Conservation (phyloP, 2,113 vertebrate genomes). For the Cathartes aura region DNA sequence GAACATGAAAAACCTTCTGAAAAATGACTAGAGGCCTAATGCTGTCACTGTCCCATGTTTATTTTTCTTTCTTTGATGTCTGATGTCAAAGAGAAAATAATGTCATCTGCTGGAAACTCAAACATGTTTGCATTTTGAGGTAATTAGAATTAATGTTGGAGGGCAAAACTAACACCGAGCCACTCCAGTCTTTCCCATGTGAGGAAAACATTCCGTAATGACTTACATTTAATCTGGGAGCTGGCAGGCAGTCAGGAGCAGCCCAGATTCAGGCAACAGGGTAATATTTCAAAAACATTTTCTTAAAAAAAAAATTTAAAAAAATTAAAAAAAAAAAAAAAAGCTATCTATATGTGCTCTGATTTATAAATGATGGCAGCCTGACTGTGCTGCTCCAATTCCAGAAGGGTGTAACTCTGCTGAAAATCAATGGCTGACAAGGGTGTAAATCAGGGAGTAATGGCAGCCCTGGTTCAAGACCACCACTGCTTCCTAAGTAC, state of each 20-base stretch:
- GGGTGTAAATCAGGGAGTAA: conserved; percentile 43
- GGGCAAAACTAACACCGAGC: conserved; percentile 73
- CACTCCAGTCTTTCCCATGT: conserved; percentile 72
- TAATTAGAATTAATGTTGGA: conserved; percentile 84
- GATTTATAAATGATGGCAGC: not conserved
- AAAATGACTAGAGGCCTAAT: conserved; percentile 79
- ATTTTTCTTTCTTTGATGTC: conserved; percentile 83
- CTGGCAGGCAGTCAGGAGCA: conserved; percentile 70
- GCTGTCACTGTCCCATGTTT: conserved; percentile 77
- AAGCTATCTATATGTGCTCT: not conserved
- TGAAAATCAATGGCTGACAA: conserved; percentile 19
- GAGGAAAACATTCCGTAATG: conserved; percentile 77
- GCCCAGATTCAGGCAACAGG: conserved; percentile 58
- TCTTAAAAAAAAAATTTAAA: not conserved
- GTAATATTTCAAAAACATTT: conserved; percentile 66
- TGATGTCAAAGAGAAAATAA: conserved; percentile 81
- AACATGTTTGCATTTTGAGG: conserved; percentile 80
- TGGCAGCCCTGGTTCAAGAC: conserved; percentile 20
- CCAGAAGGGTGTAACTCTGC: not conserved
- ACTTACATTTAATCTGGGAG: conserved; percentile 78
- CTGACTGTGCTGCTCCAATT: not conserved
- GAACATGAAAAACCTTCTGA: conserved; percentile 77
- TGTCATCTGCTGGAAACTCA: conserved; percentile 78
- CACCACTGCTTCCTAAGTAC: conserved; percentile 35
- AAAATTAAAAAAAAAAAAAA: not conserved